phyloP scores from a whole-genome alignment of 1,140 invertebrate genomes.

The Penaeus japonicus region DNA sequence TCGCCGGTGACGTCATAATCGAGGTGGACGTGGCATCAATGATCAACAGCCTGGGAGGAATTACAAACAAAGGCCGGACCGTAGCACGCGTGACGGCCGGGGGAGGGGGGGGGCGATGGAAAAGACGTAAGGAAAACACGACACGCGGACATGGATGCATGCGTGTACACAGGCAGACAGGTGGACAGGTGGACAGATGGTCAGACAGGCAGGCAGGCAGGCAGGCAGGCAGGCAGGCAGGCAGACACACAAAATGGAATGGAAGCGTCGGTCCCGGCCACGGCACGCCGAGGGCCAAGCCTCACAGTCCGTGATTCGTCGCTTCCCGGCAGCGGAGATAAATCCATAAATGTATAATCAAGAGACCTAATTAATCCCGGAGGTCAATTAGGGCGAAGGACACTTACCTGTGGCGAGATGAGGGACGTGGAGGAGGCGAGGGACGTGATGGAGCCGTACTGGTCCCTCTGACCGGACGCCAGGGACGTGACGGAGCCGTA shows the following conservation, averaged over 20 bases:
- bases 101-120: too few species aligned
- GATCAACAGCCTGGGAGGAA: too few species aligned
- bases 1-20: too few species aligned
- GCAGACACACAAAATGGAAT: neutral
- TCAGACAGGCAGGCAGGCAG: neutral
- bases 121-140: too few species aligned
- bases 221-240: neutral
- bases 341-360: too few species aligned
- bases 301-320: too few species aligned
- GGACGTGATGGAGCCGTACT: constrained; percentile 73
- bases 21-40: too few species aligned
- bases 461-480: constrained; percentile 64
- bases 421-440: constrained; percentile 72
- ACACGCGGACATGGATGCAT: neutral
- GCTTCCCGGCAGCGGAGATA: too few species aligned
- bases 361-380: too few species aligned
- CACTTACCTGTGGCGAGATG: constrained; percentile 70
- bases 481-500: constrained; percentile 64
- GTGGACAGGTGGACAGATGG: neutral
- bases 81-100: too few species aligned
- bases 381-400: neutral
- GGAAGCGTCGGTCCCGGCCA: neutral
- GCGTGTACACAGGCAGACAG: neutral
- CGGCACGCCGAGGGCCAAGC: too few species aligned
- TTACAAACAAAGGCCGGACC: too few species aligned